These are phyloP conservation scores for Lepisosteus osseus DNA, from an alignment of 2,113 vertebrate genomes.

Conservation along the genomic window DNA sequence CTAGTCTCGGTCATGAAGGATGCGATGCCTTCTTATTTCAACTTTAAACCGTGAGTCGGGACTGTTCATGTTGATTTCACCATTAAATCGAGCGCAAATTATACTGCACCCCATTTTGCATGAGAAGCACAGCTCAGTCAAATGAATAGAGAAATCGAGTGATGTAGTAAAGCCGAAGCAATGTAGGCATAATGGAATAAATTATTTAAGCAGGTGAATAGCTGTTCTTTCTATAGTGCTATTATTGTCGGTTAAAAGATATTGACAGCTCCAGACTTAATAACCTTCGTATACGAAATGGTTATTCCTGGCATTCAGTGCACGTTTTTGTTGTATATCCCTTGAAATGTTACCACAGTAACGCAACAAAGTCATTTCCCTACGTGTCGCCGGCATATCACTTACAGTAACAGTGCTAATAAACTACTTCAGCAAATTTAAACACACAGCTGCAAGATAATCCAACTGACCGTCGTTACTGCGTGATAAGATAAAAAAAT, in stretches of 20 bases:
- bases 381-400: slow-evolving; percentile 22
- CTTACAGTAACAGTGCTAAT: slow-evolving; percentile 3
- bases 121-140: neutral
- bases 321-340: slow-evolving; percentile 10
- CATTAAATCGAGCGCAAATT: neutral
- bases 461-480: neutral
- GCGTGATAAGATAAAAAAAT: slow-evolving; percentile 1
- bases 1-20: no score
- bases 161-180: no score
- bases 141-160: no score
- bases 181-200: neutral
- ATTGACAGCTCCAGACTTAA: no score
- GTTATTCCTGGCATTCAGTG: slow-evolving; percentile 1
- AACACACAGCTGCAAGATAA: neutral
- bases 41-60: no score
- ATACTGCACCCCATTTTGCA: neutral
- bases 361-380: slow-evolving; percentile 38
- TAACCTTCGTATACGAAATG: neutral
- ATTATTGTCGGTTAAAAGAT: neutral
- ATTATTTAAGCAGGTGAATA: neutral
- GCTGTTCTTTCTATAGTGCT: neutral
- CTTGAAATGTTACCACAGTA: slow-evolving; percentile 64
- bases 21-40: no score
- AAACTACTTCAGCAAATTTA: slow-evolving; percentile 7
- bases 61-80: no score